phyloP scores from a whole-genome alignment of 1,140 invertebrate species.

The Choristoneura fumiferana region DNA sequence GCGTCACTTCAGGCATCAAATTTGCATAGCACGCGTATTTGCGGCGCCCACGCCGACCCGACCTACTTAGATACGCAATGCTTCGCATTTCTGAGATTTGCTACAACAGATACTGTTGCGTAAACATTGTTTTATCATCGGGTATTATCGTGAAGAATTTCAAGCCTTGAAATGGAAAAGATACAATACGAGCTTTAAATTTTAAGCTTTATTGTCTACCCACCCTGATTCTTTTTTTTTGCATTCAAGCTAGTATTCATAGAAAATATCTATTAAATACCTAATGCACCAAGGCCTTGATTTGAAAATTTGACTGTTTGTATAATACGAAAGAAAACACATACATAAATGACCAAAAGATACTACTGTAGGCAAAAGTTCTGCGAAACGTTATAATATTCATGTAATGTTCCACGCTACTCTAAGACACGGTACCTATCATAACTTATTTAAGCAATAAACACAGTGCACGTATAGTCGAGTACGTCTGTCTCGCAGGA shows the following conservation, averaged over 20 bases:
- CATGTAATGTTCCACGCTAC: background rate
- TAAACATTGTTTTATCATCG: background rate
- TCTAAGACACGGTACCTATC: constrained; percentile 19
- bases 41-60: constrained; percentile 43
- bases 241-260: too few species aligned
- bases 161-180: too few species aligned
- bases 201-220: too few species aligned
- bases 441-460: constrained; percentile 56
- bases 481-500: constrained; percentile 35
- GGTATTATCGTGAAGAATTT: too few species aligned
- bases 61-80: constrained; percentile 39
- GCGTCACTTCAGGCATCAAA: constrained; percentile 59
- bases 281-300: too few species aligned
- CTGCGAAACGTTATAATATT: background rate
- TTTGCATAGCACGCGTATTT: constrained; percentile 64
- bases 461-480: constrained; percentile 32
- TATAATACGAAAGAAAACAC: too few species aligned
- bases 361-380: background rate
- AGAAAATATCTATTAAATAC: too few species aligned
- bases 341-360: background rate
- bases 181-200: too few species aligned
- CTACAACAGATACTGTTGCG: background rate
- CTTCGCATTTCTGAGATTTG: constrained; percentile 39
- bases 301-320: too few species aligned
- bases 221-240: too few species aligned